These are phyloP conservation scores for Scleropages formosus DNA, from an alignment of 2,797 vertebrate species.

Conservation along the genomic window DNA sequence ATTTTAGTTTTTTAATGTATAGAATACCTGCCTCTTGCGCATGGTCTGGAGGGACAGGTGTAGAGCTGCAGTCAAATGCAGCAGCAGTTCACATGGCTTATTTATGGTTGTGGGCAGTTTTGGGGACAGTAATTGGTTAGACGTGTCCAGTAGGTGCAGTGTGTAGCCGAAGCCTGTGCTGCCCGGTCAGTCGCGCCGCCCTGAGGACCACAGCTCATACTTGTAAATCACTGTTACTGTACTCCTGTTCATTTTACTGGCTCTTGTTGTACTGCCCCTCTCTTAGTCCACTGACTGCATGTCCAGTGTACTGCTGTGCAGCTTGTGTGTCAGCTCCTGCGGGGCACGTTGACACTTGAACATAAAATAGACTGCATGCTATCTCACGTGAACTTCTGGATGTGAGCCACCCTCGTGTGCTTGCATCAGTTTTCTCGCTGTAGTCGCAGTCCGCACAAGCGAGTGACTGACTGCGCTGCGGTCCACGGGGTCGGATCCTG, in stretches of 20 bases:
- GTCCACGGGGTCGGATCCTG: background rate
- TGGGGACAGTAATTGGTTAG: background rate
- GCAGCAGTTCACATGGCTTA: slow-evolving; percentile 42
- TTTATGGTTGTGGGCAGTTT: slow-evolving; percentile 34
- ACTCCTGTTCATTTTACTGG: slow-evolving; percentile 27
- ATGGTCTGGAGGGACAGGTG: slow-evolving; percentile 36
- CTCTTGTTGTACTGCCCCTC: background rate
- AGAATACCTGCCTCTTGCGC: slow-evolving; percentile 43
- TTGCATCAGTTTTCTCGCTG: slow-evolving; percentile 9
- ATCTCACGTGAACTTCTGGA: background rate
- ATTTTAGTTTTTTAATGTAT: slow-evolving; percentile 29
- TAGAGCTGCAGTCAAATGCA: slow-evolving; percentile 41
- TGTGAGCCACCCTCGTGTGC: background rate
- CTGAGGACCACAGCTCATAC: background rate
- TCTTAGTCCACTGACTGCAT: background rate
- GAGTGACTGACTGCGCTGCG: slow-evolving; percentile 32
- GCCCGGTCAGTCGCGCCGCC: background rate
- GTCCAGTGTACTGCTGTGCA: background rate
- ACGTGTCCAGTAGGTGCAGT: slow-evolving; percentile 18
- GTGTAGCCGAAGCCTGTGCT: background rate
- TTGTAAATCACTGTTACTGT: slow-evolving; percentile 21
- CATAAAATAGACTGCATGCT: background rate
- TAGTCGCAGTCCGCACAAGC: slow-evolving; percentile 33
- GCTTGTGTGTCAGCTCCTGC: background rate
- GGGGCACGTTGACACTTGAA: background rate